phyloP scores from a whole-genome alignment of 2,797 vertebrate genomes.

The Onychomys leucogaster region DNA sequence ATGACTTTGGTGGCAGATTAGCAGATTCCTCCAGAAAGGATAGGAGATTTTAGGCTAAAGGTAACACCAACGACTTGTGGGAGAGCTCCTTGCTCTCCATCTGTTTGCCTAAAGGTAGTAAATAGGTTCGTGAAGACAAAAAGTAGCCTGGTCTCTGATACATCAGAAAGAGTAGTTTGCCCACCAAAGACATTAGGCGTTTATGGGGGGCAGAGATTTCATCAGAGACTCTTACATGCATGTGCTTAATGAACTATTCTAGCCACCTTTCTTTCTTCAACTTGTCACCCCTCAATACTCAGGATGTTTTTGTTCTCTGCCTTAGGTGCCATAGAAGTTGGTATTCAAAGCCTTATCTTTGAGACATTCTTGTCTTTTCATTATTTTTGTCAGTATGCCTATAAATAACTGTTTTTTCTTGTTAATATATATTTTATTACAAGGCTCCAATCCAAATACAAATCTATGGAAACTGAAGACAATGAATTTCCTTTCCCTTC shows the following conservation, averaged over 20 bases:
- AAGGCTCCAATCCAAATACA: background rate
- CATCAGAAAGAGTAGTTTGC: background rate
- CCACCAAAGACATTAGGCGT: background rate
- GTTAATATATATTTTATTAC: background rate
- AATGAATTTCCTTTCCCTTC: background rate
- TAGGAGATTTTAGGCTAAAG: background rate
- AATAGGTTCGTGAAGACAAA: background rate
- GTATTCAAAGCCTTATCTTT: background rate
- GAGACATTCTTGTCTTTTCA: background rate
- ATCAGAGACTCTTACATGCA: background rate
- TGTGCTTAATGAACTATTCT: background rate
- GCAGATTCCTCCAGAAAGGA: background rate
- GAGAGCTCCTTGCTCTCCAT: background rate
- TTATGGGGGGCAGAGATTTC: background rate
- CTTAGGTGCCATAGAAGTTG: background rate
- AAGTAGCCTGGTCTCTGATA: rapidly evolving
- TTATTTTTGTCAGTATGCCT: background rate
- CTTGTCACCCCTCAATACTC: background rate
- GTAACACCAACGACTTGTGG: background rate
- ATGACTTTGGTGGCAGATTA: background rate
- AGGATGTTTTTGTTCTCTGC: background rate
- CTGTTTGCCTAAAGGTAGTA: background rate
- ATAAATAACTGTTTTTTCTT: background rate
- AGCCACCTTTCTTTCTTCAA: background rate
- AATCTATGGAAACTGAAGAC: background rate